Evolutionary conservation across 2,113 vertebrate genomes (phyloP).

Genomic region (Gymnorhina tibicen): DNA sequence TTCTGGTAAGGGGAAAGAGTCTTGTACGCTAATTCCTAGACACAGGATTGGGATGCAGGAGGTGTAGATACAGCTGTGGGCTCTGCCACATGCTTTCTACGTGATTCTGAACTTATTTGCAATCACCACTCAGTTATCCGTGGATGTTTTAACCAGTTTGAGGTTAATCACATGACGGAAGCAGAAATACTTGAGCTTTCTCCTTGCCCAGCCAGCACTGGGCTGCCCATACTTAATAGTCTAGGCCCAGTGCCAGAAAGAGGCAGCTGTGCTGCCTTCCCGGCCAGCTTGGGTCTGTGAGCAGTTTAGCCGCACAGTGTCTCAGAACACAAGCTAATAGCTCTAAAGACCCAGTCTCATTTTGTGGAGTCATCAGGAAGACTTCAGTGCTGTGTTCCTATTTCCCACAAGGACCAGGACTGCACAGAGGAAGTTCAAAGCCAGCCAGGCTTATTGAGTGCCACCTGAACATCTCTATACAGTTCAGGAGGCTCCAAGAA

Average conservation of each 20-base stretch:
- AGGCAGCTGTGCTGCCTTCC: not conserved
- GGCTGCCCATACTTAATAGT: not conserved
- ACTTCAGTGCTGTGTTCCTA: not conserved
- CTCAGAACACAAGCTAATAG: not conserved
- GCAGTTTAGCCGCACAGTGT: not conserved
- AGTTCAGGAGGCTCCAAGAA: not conserved
- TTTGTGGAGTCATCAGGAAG: not conserved
- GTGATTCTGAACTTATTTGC: not conserved
- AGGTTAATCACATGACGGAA: not conserved
- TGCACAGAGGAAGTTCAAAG: not conserved
- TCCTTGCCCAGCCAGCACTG: not conserved
- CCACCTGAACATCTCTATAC: not conserved
- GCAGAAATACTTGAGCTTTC: not conserved
- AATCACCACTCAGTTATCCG: not conserved
- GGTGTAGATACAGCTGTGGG: not conserved
- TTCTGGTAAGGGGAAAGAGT: not conserved
- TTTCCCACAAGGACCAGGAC: not conserved
- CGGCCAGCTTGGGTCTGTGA: not conserved
- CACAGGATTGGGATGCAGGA: not conserved
- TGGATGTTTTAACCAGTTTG: not conserved
- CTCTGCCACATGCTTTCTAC: not conserved
- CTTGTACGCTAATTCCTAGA: rapidly evolving
- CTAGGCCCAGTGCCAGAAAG: not conserved
- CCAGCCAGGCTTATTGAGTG: not conserved
- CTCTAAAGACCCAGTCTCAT: not conserved